Base-by-base conservation (phyloP, 2,888 invertebrate species). In the Thumatha senex region DNA sequence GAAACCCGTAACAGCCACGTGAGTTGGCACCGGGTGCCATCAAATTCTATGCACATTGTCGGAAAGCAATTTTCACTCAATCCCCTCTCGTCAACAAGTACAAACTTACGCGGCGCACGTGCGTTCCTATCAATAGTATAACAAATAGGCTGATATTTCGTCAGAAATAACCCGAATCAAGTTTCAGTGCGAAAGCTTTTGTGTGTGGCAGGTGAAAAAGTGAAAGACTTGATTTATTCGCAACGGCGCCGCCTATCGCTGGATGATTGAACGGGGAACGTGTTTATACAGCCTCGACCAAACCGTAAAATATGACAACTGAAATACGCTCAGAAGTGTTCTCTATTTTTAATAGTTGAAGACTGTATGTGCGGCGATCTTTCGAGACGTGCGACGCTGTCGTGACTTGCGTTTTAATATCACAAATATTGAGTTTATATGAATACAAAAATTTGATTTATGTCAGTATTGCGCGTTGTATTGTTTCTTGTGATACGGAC, bases 131-230 rank as follows among this genome's bases (percentile, higher is more conserved):
- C 89, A 89, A 90, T 90, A 86, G 89, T 90, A 89, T 89, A 91
- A 91, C 89, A 89, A 90, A 90, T 89, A 88, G 89, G 88, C 88
- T 86, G 86, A 88, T 90, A 89, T 90, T 90, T 88, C 89, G 89
- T 89, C 89, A 89, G 89, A 86, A 90, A 90, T 89, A 91, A 89
- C 89, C 88, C 86, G 89, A 90, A 90, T 91, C 90, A 90, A 89
- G 90, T 90, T 89, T 88, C 87, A 86, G 83, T 85, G 80, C 78
- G 85, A 86, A 87, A 82, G 88, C 89, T 86, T 88, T 91, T 91
- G 91, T 90, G 87, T 86, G 85, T 90, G 90, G 90, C 91, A 91
- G 91, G 91, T 91, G 90, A 91, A 91, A 91, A 91, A 90, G 90
- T 89, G 90, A 83, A 83, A 82, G 80, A 78, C 82, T 82, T 90